Evolutionary conservation across 1,140 invertebrate species (phyloP).

Genomic region (Rhynchophorus ferrugineus): DNA sequence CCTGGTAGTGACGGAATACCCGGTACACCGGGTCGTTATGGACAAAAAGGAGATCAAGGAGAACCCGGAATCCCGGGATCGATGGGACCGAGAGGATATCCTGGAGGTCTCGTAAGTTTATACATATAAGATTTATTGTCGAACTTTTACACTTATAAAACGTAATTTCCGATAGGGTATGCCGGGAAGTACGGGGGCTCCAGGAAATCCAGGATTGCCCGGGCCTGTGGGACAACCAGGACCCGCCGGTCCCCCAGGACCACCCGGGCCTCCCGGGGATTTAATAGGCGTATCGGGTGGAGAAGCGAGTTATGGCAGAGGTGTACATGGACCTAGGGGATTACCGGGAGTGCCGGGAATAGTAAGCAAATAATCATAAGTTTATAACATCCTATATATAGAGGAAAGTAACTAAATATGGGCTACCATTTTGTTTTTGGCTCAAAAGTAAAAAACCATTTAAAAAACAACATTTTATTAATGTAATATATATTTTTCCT

Average conservation of each 20-base stretch:
- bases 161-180: too few relatives aligned
- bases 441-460: too few relatives aligned
- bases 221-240: conserved; percentile 3
- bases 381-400: too few relatives aligned
- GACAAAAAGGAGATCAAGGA: background rate
- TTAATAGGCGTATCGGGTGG: conserved; percentile 19
- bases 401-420: too few relatives aligned
- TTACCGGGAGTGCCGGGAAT: conserved; percentile 36
- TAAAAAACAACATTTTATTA: too few relatives aligned
- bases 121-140: conserved; percentile 22
- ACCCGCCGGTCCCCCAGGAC: conserved; percentile 29
- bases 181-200: too few relatives aligned
- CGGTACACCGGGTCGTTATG: conserved; percentile 20
- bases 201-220: conserved; percentile 28
- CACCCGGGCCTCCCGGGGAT: conserved; percentile 29
- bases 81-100: conserved; percentile 28
- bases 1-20: conserved; percentile 31
- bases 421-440: too few relatives aligned
- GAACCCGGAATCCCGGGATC: conserved; percentile 23
- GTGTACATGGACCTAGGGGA: conserved; percentile 37
- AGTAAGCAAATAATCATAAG: too few relatives aligned
- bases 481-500: too few relatives aligned
- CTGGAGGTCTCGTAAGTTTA: conserved; percentile 25
- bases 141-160: too few relatives aligned
- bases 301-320: conserved; percentile 26